These are phyloP conservation scores for Melanotaenia pygmaea DNA, from an alignment of 2,797 vertebrate species.

Conservation along the genomic window DNA sequence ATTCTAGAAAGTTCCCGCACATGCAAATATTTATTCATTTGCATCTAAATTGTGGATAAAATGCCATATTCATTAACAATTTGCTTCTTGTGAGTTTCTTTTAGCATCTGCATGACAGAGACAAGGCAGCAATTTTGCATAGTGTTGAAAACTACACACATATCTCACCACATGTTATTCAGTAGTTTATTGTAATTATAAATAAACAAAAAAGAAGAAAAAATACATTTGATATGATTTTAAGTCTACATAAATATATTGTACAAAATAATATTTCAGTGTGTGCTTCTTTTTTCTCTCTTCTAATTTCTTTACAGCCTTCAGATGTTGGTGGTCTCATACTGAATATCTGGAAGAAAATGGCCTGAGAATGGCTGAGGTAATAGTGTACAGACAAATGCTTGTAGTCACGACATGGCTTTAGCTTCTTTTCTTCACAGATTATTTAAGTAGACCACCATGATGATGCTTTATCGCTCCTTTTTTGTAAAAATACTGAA, in stretches of 20 bases:
- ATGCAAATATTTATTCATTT: too few relatives aligned
- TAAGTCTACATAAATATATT: constrained; percentile 31
- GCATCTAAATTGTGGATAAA: too few relatives aligned
- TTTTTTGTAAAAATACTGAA: background rate
- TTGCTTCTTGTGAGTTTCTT: background rate
- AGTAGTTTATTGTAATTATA: constrained; percentile 33
- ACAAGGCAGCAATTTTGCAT: too few relatives aligned
- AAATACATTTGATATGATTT: background rate
- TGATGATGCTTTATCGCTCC: constrained; percentile 58
- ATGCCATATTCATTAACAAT: background rate
- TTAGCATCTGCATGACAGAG: background rate
- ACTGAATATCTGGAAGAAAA: constrained; percentile 69
- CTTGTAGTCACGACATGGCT: background rate
- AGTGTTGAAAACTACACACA: background rate
- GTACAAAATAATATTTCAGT: constrained; percentile 4
- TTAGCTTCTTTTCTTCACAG: constrained; percentile 50
- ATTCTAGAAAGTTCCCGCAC: too few relatives aligned
- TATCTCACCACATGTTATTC: background rate
- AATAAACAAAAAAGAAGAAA: constrained; percentile 27
- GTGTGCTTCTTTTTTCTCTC: background rate
- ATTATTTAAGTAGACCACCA: constrained; percentile 78
- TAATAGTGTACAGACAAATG: constrained; percentile 29
- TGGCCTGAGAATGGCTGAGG: constrained; percentile 72
- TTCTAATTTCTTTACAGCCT: constrained; percentile 18
- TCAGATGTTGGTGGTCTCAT: constrained; percentile 20